Conservation (phyloP, 1,140 invertebrate species). For the Bombus waltoni region DNA sequence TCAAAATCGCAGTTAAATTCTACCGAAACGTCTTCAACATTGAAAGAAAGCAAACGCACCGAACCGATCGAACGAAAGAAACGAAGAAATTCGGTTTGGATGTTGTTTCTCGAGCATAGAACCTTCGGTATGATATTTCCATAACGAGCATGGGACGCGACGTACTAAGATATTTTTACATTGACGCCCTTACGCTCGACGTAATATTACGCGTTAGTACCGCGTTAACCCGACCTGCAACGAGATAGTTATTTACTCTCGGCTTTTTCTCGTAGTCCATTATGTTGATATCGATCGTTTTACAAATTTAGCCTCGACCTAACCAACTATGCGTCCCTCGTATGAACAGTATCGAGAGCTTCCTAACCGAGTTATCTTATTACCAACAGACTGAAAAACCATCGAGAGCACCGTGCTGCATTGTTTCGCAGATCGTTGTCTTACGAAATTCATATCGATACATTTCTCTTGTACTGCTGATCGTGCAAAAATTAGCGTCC, state of each 20-base stretch:
- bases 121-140: background rate
- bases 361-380: background rate
- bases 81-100: background rate
- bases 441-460: background rate
- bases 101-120: background rate
- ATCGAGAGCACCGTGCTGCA: background rate
- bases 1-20: background rate
- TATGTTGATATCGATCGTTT: constrained; percentile 23
- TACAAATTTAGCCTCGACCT: constrained; percentile 32
- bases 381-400: background rate
- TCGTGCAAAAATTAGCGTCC: background rate
- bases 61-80: background rate
- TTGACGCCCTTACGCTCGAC: constrained; percentile 17
- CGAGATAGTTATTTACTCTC: constrained; percentile 23
- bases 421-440: background rate
- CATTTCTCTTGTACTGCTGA: background rate
- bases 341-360: background rate
- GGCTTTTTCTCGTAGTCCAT: background rate
- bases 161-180: constrained; percentile 32
- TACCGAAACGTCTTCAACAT: background rate
- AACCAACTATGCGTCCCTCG: background rate
- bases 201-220: constrained; percentile 24
- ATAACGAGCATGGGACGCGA: no score
- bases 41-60: background rate
- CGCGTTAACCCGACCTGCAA: constrained; percentile 3